Base-by-base conservation (phyloP, 2,888 invertebrate species). In the Syritta pipiens region DNA sequence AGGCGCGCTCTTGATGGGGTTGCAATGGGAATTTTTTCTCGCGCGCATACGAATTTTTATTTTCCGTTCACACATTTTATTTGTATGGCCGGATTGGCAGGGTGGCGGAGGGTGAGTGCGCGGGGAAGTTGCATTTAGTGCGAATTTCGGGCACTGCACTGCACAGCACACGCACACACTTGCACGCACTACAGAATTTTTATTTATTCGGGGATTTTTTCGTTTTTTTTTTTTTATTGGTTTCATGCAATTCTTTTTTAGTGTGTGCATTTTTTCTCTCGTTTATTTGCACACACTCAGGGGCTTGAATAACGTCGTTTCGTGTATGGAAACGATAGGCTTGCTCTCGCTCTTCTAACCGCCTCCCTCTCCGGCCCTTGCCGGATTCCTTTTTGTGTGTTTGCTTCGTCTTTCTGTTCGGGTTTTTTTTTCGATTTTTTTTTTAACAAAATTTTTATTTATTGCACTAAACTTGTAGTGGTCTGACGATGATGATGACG, bases 181-280 rank as follows among this genome's bases (percentile, higher is more conserved):
- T 81, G 77, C 83, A 84, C 81, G 77, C 77, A 77, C 77, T 67
- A 67, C 57, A 63, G 53, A 63, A 83, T 81, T 83, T 86, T 86
- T 85, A 85, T 85, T 85, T 86, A 84, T 87, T 87, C 83, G 82
- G 85, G 82, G 83, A 83, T 83, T 62, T 79, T 74, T 79, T 71
- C 48, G 30, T 22, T 63, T 65, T 68, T 63, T 53, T 67, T 44
- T 28, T 55, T 53, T 40, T 62, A 12, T 26, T 22, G 26, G 26
- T 55, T 67, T 67, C 53, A 53, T 81, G 51, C 63, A 63, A 49
- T 75, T 79, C 67, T 74, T 79, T 79, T 74, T 75, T 75, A 75
- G 81, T 81, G 81, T 75, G 75, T 81, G 79, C 30, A 81, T 69
- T 75, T 81, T 81, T 81, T 75, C 68, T 81, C 68, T 81, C 67